Percentiles rank a stretch among this genome's conserved stretches.
Evolutionary conservation across 2,113 vertebrate genomes (phyloP).

Genomic region (Toxotes chatareus): DNA sequence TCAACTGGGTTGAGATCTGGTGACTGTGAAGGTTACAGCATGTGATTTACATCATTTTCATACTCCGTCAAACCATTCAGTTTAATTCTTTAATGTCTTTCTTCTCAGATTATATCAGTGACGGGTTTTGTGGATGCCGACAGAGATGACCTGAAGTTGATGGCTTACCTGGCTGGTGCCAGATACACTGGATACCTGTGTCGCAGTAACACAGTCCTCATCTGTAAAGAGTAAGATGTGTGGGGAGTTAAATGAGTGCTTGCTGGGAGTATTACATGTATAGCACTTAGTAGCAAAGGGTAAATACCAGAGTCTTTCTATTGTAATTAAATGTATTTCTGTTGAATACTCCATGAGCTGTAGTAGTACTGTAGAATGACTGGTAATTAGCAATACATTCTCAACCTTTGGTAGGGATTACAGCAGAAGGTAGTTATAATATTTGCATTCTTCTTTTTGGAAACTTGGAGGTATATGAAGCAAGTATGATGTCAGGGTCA

Average conservation of each 20-base stretch:
- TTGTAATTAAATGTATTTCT: background rate
- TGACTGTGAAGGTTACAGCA: too few species aligned
- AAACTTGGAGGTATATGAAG: background rate
- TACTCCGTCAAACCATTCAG: too few species aligned
- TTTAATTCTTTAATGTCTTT: background rate
- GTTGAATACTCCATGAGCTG: background rate
- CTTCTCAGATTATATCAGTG: constrained; percentile 92
- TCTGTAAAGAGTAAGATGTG: constrained; percentile 91
- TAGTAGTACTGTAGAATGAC: too few species aligned
- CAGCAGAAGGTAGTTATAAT: background rate
- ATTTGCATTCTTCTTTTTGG: background rate
- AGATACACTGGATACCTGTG: constrained; percentile 97
- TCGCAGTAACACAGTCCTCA: constrained; percentile 96
- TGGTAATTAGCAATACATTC: background rate
- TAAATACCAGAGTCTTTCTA: background rate
- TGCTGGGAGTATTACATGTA: background rate
- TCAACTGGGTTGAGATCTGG: too few species aligned
- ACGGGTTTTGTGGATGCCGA: constrained; percentile 96
- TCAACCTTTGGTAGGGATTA: background rate
- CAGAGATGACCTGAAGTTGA: constrained; percentile 96
- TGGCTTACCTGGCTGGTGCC: constrained; percentile 94
- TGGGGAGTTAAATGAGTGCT: background rate
- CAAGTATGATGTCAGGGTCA: too few species aligned
- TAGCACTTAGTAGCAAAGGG: background rate
- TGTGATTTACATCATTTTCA: too few species aligned